Evolutionary conservation across 30 jellyfish, hydroid and myxozoan species (phyloP), one percentile per base, ranked within the genome.

Genomic region (Sanderia malayensis): DNA sequence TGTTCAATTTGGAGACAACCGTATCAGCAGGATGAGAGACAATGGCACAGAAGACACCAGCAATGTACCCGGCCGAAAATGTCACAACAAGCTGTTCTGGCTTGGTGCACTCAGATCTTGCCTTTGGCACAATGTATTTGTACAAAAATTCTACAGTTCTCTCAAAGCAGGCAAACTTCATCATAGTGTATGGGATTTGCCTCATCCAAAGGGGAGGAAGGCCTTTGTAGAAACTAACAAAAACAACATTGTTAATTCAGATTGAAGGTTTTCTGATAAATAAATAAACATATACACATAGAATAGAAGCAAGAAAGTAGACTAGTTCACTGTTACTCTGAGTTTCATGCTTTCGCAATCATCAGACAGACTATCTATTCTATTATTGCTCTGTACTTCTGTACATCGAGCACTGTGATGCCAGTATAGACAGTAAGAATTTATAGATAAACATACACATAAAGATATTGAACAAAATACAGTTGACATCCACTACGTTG

Each of bases 11-110:
- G 19, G 99, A 93, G 49, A 93, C 99, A 62, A 93, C 96, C 6
- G 96, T 86, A 60, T 93, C 99, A 49, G 99, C 99, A 17, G 99
- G 99, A 65, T 93, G 99, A 27, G 99, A 93, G 32, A 93, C 99
- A 46, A 93, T 59, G 32, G 99, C 99, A 80, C 99, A 93, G 87
- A 93, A 93, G 23, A 93, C 96, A 80, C 99, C 99, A 85, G 99
- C 99, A 60, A 93, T 93, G 84, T 93, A 93, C 18, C 99, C 99
- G 34, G 99, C 95, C 2, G 95, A 91, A 67, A 93, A 93, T 11
- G 99, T 93, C 76, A 93, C 99, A 74, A 86, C 94, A 44, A 93
- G 88, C 61, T 93, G 99, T 74, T 93, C 99, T 9, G 77, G 18
- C 77, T 93, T 93, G 58, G 88, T 64, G 86, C 99, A 93, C n/a